A percentile compares a stretch with the other conserved stretches of the same genome.
Evolutionary conservation across 2,797 vertebrate genomes (phyloP).

Genomic region (Esox lucius): DNA sequence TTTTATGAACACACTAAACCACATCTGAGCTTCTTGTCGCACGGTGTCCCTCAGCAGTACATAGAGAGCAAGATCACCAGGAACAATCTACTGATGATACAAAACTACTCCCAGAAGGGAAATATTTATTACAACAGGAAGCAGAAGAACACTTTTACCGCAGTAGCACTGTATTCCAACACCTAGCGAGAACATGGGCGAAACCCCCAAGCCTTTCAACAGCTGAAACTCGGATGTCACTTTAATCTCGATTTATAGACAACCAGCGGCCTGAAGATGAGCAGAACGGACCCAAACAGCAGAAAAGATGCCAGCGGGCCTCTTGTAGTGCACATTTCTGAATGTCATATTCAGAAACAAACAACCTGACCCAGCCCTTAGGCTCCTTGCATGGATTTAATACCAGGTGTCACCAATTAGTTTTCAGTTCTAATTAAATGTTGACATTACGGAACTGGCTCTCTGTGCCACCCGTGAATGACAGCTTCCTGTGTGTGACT

Average conservation of each 20-base stretch:
- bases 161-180: too few relatives aligned
- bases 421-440: constrained; percentile 55
- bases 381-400: constrained; percentile 44
- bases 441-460: constrained; percentile 51
- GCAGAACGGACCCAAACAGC: neutral
- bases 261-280: neutral
- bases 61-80: constrained; percentile 16
- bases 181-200: too few relatives aligned
- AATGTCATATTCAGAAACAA: constrained; percentile 12
- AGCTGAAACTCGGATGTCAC: neutral
- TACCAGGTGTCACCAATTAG: constrained; percentile 40
- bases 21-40: constrained; percentile 21
- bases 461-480: constrained; percentile 33
- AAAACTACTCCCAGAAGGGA: neutral
- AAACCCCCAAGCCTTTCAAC: too few relatives aligned
- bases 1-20: constrained; percentile 36
- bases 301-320: neutral
- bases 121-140: too few relatives aligned
- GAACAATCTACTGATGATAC: constrained; percentile 25
- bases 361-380: neutral
- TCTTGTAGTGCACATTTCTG: constrained; percentile 33
- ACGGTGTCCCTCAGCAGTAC: constrained; percentile 18
- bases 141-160: too few relatives aligned
- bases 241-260: neutral
- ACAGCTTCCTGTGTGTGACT: neutral